Evolutionary conservation across 2,888 invertebrate species (phyloP), one percentile per base, ranked within the genome.

Genomic region (Mesorhabditis spiculigera): DNA sequence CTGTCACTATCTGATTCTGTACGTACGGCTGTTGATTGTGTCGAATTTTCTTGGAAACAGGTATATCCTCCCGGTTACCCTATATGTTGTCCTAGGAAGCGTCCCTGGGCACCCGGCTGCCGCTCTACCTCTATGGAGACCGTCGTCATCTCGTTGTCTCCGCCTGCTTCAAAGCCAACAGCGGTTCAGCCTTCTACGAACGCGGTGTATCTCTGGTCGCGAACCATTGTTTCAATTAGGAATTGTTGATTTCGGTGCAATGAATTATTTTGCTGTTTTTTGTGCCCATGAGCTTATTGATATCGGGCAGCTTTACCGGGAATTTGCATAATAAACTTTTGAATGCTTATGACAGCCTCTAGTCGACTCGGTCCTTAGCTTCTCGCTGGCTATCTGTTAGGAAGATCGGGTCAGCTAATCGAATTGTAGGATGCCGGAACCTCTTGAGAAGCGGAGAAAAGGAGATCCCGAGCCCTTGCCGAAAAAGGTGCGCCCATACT

Each of bases 101-200:
- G 62, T 73, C 75, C 13, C 75, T 73, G 16, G 77, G 75, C 45
- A 90, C 97, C 63, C 93, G 93, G 4, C 89, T 98, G 81, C 98
- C 98, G 0, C 95, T 98, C 71, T 98, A 98, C 88, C 89, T 98
- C 86, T 98, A 98, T 89, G 93, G 74, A 95, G 74, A 95, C 94
- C 13, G 91, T 96, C 79, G 92, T 93, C 0, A 96, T 96, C 87
- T 90, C 95, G 72, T 98, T 76, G 97, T 97, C 88, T 95, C 95
- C 0, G 92, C 98, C 71, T 93, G 96, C 83, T 90, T 98, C 87
- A 92, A 93, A 81, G 92, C 95, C 68, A 93, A 73, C 3, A 74
- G 74, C 3, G 66, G 93, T 87, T 85, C 86, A 72, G 74, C 74
- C 42, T 97, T 98, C 90, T 97, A 96, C 88, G 96, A 98, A 88